Percentiles rank a stretch among this genome's conserved stretches.
phyloP scores from a whole-genome alignment of 2,113 vertebrate genomes.

The Carettochelys insculpta region DNA sequence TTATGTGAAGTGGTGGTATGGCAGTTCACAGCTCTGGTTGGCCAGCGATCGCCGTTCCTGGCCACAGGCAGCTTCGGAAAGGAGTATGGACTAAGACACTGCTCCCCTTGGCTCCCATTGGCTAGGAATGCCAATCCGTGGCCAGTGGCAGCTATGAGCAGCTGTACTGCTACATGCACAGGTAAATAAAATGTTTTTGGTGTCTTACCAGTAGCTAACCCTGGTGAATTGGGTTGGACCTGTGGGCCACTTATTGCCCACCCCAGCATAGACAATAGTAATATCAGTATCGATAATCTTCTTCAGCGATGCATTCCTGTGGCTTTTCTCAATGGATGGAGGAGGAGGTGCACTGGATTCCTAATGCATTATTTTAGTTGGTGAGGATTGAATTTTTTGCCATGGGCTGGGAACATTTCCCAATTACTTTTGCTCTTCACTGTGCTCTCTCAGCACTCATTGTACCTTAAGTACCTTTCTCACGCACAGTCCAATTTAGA shows the following conservation, averaged over 20 bases:
- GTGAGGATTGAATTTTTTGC: conserved; percentile 25
- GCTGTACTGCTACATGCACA: too few species aligned
- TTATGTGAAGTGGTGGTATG: neutral
- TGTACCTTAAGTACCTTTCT: neutral
- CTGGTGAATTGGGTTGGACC: too few species aligned
- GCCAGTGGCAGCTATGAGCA: too few species aligned
- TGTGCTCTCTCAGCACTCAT: neutral
- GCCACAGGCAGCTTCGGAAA: too few species aligned
- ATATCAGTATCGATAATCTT: conserved; percentile 50
- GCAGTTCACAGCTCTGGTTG: too few species aligned
- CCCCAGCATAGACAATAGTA: conserved; percentile 26
- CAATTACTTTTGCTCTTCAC: conserved; percentile 12
- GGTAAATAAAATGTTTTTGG: too few species aligned
- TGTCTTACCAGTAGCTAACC: too few species aligned
- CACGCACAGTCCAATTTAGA: neutral
- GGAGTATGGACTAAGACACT: too few species aligned
- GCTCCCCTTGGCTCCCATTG: too few species aligned
- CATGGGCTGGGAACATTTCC: neutral
- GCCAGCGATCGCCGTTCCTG: too few species aligned
- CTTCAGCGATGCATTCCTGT: conserved; percentile 37
- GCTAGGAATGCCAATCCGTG: too few species aligned
- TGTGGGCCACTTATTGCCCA: too few species aligned
- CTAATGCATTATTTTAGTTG: conserved; percentile 24
- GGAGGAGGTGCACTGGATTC: conserved; percentile 43
- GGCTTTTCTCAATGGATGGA: neutral